Evolutionary conservation across 1,140 invertebrate genomes (phyloP).

Genomic region (Gryllus bimaculatus): DNA sequence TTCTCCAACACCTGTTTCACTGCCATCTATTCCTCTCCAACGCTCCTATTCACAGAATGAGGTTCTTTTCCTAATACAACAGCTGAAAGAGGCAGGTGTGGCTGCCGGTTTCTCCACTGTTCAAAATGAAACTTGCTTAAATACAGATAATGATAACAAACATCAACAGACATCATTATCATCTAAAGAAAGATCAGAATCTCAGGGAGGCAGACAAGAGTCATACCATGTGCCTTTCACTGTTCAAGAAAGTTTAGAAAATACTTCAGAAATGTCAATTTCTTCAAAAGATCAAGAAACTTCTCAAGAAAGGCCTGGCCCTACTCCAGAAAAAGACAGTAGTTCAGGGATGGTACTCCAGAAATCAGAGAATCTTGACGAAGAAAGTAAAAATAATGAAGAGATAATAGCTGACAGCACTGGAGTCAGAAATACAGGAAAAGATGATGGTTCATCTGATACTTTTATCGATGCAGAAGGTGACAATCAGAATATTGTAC

Average conservation of each 20-base stretch:
- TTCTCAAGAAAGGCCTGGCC: neutral
- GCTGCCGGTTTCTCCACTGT: neutral
- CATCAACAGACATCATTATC: neutral
- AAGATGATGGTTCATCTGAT: too few species aligned
- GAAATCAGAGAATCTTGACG: neutral
- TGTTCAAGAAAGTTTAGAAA: too few species aligned
- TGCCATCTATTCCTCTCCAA: slow-evolving; percentile 9
- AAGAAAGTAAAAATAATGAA: too few species aligned
- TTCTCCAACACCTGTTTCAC: neutral
- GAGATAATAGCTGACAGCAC: too few species aligned
- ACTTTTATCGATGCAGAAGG: too few species aligned
- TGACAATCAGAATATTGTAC: too few species aligned
- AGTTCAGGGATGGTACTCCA: neutral
- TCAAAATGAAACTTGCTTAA: neutral
- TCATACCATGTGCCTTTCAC: too few species aligned
- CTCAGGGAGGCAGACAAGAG: too few species aligned
- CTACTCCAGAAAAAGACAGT: neutral
- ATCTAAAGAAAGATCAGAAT: too few species aligned
- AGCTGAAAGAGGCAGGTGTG: neutral
- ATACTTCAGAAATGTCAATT: too few species aligned
- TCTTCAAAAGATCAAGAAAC: too few species aligned
- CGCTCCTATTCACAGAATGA: neutral
- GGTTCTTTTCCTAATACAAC: neutral
- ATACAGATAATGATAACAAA: neutral
- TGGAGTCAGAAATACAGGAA: too few species aligned